Evolutionary conservation across 2,888 invertebrate genomes (phyloP).

Genomic region (Ectobius pallidus): DNA sequence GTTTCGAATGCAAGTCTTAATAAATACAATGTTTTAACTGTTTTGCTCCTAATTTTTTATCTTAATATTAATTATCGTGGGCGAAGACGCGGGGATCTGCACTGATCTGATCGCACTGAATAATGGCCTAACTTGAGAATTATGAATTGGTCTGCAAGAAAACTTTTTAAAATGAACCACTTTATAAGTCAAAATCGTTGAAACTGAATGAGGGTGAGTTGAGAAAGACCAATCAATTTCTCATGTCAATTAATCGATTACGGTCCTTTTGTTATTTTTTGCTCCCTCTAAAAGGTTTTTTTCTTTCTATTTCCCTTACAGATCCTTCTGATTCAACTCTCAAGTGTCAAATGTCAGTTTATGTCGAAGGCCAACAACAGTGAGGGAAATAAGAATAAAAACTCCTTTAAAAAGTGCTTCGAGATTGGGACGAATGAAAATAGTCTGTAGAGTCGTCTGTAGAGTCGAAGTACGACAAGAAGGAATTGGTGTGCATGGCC

Average conservation of each 20-base stretch:
- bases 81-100: too few relatives aligned
- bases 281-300: slow-evolving; percentile 1
- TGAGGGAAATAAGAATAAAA: slow-evolving; percentile 17
- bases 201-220: too few relatives aligned
- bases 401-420: slow-evolving; percentile 20
- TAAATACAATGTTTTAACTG: too few relatives aligned
- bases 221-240: slow-evolving; percentile 33
- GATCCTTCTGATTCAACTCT: slow-evolving; percentile 19
- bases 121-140: too few relatives aligned
- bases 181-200: too few relatives aligned
- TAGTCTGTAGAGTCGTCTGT: slow-evolving; percentile 24
- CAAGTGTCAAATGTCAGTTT: slow-evolving; percentile 30
- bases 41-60: too few relatives aligned
- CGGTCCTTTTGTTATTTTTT: slow-evolving; percentile 31
- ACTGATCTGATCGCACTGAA: too few relatives aligned
- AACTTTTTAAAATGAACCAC: too few relatives aligned
- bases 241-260: slow-evolving; percentile 35
- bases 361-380: slow-evolving; percentile 25
- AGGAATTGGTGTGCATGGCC: slow-evolving; percentile 9
- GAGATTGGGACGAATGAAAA: slow-evolving; percentile 25
- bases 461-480: slow-evolving; percentile 8
- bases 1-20: too few relatives aligned
- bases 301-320: neutral
- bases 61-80: too few relatives aligned
- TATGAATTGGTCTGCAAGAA: too few relatives aligned